Base-by-base conservation (phyloP, 2,797 vertebrate genomes). In the Neosilurus hyrtlii region DNA sequence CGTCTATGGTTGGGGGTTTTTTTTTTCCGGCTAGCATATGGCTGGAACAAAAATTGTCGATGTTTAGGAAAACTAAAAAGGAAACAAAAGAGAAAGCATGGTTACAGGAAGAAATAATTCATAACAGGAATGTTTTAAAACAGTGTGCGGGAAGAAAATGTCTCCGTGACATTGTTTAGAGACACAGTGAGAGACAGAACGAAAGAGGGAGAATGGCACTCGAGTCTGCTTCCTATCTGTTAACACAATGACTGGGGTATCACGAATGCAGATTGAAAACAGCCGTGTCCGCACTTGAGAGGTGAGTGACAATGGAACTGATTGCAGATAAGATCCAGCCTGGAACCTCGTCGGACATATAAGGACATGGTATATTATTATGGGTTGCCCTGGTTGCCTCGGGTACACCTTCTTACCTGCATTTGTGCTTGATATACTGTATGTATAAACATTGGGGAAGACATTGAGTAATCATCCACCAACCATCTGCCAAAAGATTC, bases 121-220 rank as follows among this genome's bases (percentile, higher is more conserved):
- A 91, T 86, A 87, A 89, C 87, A 86, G 79, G 79, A 83, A 74
- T 77, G 43, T 90, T 90, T 88, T 82, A 77, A 91, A 89, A 86
- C 84, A 74, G 59, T 24, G 68, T 72, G 43, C 49, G 75, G 82
- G 80, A 70, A 79, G 80, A 84, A 73, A 67, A 72, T 83, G 74
- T 84, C 80, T 86, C 76, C 80, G 72, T 79, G 79, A 82, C 65
- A 24, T 68, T 82, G 85, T 84, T 84, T 84, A 84, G 85, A 84
- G 85, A 85, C 35, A 61, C 51, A 62, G 68, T n/a, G 37, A 49
- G 74, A 70, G 82, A 87, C 9, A 76, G 67, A 85, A 57, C 81
- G 82, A 84, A 57, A 82, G 82, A 84, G 77, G 22, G 56, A 73
- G 62, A 62, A 67, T 62, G 71, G 65, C 30, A 63, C 16, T 11